Percentiles rank a stretch among this genome's conserved stretches.
These are phyloP conservation scores for Cyprinodon tularosa DNA, from an alignment of 2,113 vertebrate species.

Conservation along the genomic window DNA sequence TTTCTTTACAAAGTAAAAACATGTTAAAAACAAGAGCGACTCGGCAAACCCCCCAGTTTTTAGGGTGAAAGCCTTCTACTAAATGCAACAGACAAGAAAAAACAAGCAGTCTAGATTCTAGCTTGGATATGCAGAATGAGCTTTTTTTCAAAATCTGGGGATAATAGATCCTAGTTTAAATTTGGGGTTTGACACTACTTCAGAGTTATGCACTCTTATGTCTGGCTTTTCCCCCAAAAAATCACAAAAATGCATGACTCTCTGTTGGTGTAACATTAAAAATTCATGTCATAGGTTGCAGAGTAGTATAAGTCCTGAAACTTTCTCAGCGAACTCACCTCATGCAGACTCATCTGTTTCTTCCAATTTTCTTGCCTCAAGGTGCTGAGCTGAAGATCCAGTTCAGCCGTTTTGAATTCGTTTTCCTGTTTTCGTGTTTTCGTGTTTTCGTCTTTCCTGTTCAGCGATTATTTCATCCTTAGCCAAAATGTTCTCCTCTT, in stretches of 20 bases:
- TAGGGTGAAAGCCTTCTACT: too few species aligned
- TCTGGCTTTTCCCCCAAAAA: not conserved
- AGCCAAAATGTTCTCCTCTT: constrained; percentile 75
- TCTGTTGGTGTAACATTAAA: not conserved
- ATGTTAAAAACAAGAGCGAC: not conserved
- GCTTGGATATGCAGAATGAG: not conserved
- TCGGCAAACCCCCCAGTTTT: too few species aligned
- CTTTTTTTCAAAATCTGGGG: not conserved
- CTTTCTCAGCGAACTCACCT: constrained; percentile 70
- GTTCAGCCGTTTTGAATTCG: constrained; percentile 74
- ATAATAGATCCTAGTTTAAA: too few species aligned
- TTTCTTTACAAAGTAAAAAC: not conserved
- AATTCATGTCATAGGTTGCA: not conserved
- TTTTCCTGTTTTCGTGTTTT: constrained; percentile 64
- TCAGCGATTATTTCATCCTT: constrained; percentile 36
- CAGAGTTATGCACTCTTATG: not conserved
- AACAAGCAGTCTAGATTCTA: not conserved
- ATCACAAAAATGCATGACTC: too few species aligned
- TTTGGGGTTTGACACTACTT: not conserved
- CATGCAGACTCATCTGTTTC: constrained; percentile 76
- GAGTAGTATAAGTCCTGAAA: not conserved
- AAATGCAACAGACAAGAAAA: too few species aligned
- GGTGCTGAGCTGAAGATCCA: constrained; percentile 68
- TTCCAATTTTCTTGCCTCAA: constrained; percentile 77
- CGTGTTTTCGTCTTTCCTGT: constrained; percentile 69